Evolutionary conservation across 2,888 invertebrate species (phyloP), one percentile per base, ranked within the genome.

Genomic region (Metalampra italica): DNA sequence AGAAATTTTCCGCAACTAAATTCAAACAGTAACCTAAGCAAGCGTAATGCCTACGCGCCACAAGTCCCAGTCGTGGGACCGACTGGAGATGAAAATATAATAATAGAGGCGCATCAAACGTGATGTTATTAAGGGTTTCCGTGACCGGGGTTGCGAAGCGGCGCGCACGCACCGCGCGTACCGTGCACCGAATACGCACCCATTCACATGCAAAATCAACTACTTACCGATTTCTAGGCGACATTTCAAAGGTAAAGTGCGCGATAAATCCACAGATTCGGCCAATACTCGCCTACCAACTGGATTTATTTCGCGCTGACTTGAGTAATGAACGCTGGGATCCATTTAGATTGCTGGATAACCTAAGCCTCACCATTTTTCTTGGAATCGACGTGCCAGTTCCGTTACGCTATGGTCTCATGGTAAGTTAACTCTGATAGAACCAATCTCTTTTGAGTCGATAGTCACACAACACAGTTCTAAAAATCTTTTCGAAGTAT

Each of bases 101-200:
- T 88, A 89, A 88, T 88, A 84, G 88, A 86, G 86, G 82, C 82
- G 81, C 85, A 90, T 90, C 87, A 89, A 88, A 90, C 90, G 90
- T 89, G 90, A 89, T 82, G 87, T 90, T 89, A 89, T 89, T 88
- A 89, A 82, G 76, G 75, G 75, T 67, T 72, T 78, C 76, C 88
- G 90, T 89, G 88, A 84, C 84, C 73, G 67, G 88, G 58, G 70
- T 85, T 55, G 65, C 61, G 75, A 82, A 68, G 59, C 41, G 54
- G 46, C 51, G 47, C 39, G 47, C 30, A 47, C 39, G 37, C 46
- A 79, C 82, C 85, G 82, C 85, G 78, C 68, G 63, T 69, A 68
- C 74, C 84, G 81, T 81, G 83, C 75, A 74, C 52, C 70, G 82
- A 77, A 84, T 83, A 81, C 78, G 56, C 62, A 62, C 70, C 75